phyloP scores from a whole-genome alignment of 92 coral and sea anemone species.

The Galaxea fascicularis region DNA sequence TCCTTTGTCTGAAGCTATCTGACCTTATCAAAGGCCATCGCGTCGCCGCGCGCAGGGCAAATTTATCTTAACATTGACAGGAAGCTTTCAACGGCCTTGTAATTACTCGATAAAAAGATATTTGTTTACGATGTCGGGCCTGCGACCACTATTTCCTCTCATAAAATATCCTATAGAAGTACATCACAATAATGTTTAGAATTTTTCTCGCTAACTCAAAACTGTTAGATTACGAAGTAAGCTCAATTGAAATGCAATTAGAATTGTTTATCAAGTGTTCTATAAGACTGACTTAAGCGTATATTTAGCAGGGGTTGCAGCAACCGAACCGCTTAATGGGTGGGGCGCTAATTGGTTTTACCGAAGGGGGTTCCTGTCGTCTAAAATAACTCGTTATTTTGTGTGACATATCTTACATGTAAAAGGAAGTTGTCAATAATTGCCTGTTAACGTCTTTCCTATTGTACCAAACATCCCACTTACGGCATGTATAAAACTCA shows the following conservation, averaged over 20 bases:
- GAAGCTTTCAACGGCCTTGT: conserved; percentile 7
- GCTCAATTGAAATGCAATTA: background rate
- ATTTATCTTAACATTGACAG: conserved; percentile 5
- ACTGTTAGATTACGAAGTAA: background rate
- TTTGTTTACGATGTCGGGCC: conserved; percentile 16
- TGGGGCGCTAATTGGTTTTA: conserved; percentile 14
- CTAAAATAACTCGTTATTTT: conserved; percentile 32
- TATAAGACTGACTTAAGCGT: too few species aligned
- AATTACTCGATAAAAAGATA: conserved; percentile 25
- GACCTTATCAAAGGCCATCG: conserved; percentile 29
- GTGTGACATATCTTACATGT: background rate
- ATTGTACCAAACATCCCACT: conserved; percentile 20
- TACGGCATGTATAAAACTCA: conserved; percentile 1
- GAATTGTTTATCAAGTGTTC: background rate
- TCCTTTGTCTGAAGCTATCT: background rate
- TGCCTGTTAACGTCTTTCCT: conserved; percentile 11
- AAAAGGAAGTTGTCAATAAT: conserved; percentile 38
- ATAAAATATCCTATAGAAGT: conserved; percentile 1
- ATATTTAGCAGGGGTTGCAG: background rate
- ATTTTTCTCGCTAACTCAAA: background rate
- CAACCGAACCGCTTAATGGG: conserved; percentile 11
- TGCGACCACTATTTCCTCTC: conserved; percentile 7
- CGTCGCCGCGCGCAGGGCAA: background rate
- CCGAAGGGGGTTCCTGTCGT: background rate
- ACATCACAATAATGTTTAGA: background rate